These are phyloP conservation scores for Cephus rjabovi DNA, from an alignment of 2,888 invertebrate genomes.

Conservation along the genomic window DNA sequence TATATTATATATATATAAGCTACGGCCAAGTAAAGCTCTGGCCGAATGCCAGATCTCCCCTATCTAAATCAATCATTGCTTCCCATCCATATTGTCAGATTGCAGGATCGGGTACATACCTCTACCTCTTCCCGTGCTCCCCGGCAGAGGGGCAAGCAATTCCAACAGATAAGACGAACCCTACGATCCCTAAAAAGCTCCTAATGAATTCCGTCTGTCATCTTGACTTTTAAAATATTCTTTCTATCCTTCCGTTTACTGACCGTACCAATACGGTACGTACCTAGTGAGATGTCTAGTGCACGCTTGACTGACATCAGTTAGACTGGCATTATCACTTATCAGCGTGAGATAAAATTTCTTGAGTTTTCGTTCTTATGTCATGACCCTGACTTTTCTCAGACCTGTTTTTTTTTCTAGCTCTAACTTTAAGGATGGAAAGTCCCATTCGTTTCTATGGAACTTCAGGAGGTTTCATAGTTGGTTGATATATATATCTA, in stretches of 20 bases:
- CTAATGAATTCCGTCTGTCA: background rate
- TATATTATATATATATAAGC: background rate
- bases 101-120: background rate
- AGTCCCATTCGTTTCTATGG: background rate
- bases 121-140: constrained; percentile 4
- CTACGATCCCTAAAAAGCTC: background rate
- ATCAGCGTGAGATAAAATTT: background rate
- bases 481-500: background rate
- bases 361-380: background rate
- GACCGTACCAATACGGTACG: background rate
- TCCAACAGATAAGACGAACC: background rate
- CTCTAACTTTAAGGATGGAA: background rate
- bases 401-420: background rate
- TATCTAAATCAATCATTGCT: constrained; percentile 42
- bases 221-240: background rate
- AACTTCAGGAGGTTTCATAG: background rate
- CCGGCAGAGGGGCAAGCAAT: background rate
- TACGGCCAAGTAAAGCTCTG: constrained; percentile 19
- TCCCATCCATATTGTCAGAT: constrained; percentile 14
- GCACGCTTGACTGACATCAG: background rate
- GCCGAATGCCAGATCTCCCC: constrained; percentile 36
- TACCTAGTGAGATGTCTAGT: background rate
- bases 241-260: background rate
- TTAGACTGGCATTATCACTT: background rate
- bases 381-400: background rate